Percentiles rank a stretch among this genome's conserved stretches.
These are phyloP conservation scores for Tachuris rubrigastra DNA, from an alignment of 2,113 vertebrate species.

Conservation along the genomic window DNA sequence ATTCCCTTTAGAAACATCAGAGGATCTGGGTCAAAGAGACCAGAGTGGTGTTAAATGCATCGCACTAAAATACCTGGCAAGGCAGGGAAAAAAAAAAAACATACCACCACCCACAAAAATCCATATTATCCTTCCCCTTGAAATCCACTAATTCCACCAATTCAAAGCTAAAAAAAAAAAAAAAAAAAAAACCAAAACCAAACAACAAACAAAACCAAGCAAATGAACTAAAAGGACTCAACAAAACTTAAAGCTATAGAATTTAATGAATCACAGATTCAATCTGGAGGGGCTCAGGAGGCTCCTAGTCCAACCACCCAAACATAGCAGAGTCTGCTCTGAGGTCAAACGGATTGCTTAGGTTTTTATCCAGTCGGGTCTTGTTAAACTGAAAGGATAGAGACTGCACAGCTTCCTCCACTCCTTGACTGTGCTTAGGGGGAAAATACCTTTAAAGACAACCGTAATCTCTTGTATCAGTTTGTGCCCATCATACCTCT, in stretches of 20 bases:
- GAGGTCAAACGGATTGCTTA: not conserved
- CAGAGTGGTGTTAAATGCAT: not conserved
- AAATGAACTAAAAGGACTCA: not conserved
- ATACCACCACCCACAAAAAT: not conserved
- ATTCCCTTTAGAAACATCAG: not conserved
- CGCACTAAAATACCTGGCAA: not conserved
- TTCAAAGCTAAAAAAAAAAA: not conserved
- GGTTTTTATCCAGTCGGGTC: not conserved
- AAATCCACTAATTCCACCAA: not conserved
- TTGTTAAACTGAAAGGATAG: not conserved
- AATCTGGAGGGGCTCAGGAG: not conserved
- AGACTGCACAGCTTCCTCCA: not conserved
- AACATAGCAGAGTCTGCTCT: not conserved
- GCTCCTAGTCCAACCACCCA: not conserved
- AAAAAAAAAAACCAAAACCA: not conserved
- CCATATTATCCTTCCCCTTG: fast-evolving
- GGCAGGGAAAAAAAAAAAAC: not conserved
- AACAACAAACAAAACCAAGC: not conserved
- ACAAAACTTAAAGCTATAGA: not conserved
- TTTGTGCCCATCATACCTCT: not conserved
- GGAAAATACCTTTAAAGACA: not conserved
- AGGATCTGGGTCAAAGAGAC: not conserved
- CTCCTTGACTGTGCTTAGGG: not conserved
- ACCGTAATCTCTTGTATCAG: not conserved
- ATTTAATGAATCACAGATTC: not conserved